A percentile compares a stretch with the other conserved stretches of the same genome.
Conservation (phyloP, 1,140 invertebrate genomes). For the Meloidogyne exigua region DNA sequence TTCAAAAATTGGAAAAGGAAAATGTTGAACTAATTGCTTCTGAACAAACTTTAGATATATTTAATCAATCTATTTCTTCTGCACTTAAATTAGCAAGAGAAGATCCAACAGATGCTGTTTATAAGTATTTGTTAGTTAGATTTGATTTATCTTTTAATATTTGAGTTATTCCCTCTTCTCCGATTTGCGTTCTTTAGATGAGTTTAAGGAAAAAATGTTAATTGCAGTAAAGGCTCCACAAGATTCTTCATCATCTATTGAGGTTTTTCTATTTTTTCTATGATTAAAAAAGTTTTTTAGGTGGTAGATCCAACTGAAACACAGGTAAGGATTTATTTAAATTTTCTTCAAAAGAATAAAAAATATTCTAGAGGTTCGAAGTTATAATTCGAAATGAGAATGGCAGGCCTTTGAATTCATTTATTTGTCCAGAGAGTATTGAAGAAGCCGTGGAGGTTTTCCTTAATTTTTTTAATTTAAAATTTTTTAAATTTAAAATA, state of each 20-base stretch:
- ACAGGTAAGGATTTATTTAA: conserved; percentile 23
- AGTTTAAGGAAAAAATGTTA: conserved; percentile 48
- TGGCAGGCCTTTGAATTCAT: conserved; percentile 33
- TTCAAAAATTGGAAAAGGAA: conserved; percentile 42
- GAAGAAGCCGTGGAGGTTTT: neutral
- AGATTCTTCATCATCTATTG: conserved; percentile 39
- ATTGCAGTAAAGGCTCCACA: conserved; percentile 57
- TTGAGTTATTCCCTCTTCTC: conserved; percentile 51
- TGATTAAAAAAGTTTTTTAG: neutral
- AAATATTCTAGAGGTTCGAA: conserved; percentile 34
- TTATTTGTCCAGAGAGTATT: conserved; percentile 27
- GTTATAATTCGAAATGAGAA: conserved; percentile 40
- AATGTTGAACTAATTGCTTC: conserved; percentile 36
- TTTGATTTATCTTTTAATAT: conserved; percentile 17
- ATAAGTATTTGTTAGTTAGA: conserved; percentile 40
- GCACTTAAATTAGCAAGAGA: conserved; percentile 52
- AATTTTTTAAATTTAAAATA: neutral
- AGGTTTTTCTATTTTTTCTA: neutral
- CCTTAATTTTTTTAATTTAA: too few species aligned
- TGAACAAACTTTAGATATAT: conserved; percentile 44
- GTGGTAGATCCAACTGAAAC: conserved; percentile 33
- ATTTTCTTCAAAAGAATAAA: conserved; percentile 1
- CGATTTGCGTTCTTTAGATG: conserved; percentile 48
- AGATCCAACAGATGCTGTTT: conserved; percentile 56
- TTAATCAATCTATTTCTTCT: conserved; percentile 39